Percentiles rank a stretch among this genome's conserved stretches.
These are phyloP conservation scores for Thalassarche chlororhynchos DNA, from an alignment of 2,113 vertebrate species.

Conservation along the genomic window DNA sequence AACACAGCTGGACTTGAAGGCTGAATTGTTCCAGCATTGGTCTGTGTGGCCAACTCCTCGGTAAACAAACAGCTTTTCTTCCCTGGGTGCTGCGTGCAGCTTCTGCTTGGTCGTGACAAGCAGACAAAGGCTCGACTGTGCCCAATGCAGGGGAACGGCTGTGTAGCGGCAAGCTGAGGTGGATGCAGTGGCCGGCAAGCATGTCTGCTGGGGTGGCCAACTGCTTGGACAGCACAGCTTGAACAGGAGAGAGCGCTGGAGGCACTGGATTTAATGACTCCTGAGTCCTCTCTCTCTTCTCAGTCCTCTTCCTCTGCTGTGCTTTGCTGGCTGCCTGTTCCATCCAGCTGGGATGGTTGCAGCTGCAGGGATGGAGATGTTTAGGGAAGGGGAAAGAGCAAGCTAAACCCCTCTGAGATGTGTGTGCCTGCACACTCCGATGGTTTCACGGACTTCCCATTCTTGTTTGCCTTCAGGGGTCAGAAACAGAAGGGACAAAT, in stretches of 20 bases:
- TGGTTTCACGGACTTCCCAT: neutral
- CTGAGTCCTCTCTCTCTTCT: neutral
- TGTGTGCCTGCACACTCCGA: rapidly evolving
- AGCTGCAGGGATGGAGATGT: neutral
- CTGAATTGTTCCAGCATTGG: neutral
- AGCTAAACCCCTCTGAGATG: neutral
- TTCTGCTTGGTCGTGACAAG: neutral
- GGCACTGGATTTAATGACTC: neutral
- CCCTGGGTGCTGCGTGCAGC: neutral
- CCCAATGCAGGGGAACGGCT: rapidly evolving
- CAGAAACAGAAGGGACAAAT: neutral
- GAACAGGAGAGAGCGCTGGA: neutral
- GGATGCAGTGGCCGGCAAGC: neutral
- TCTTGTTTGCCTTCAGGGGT: neutral
- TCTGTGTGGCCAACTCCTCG: rapidly evolving
- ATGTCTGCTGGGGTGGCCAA: neutral
- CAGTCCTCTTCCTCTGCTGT: neutral
- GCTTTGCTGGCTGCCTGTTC: neutral
- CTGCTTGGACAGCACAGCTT: neutral
- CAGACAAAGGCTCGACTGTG: neutral
- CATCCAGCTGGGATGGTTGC: rapidly evolving
- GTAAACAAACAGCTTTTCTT: neutral
- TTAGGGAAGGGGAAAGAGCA: neutral
- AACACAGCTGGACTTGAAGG: neutral
- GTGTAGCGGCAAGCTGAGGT: rapidly evolving